Evolutionary conservation across 2,797 vertebrate species (phyloP), one percentile per base, ranked within the genome.

Genomic region (Ctenochaetus hawaiiensis): DNA sequence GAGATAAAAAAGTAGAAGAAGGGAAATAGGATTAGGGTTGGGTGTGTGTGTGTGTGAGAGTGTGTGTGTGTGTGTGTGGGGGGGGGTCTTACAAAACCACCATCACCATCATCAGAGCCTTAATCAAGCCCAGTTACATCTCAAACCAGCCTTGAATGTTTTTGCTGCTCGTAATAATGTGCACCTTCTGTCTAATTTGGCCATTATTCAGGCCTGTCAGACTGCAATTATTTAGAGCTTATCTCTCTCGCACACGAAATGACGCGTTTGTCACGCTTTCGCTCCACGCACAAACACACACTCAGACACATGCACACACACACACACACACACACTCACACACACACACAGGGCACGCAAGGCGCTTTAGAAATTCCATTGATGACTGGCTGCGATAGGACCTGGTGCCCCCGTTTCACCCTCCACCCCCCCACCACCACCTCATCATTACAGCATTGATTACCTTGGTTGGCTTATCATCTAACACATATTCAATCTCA

Each of bases 171-270:
- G 84, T 92, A 91, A 93, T 89, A 92, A 93, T 77, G 90, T 87
- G 92, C 91, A 93, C 93, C 94, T 93, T 94, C 91, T 92, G 90
- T 93, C 92, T 94, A 94, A 94, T 95, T 95, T 93, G 94, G 94
- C 94, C 94, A 94, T 95, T 95, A 94, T 94, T 95, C 94, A 92
- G 93, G 93, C 91, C 94, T 95, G 95, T 95, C 95, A 95, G 91
- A 85, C 91, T 81, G 89, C 94, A 94, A 94, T 95, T 95, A 95
- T 95, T 95, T 94, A 92, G 87, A 86, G 94, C 95, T 96, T 96
- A 96, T 96, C 95, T 95, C 91, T 17, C 80, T 87, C 87, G 85
- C 91, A 93, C 95, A 95, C 89, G 78, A 92, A 91, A 94, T 92
- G 94, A 93, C 85, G 92, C 78, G 90, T 95, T 95, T 92, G 95